Evolutionary conservation across 2,888 invertebrate genomes (phyloP).

Genomic region (Synergus gifuensis): DNA sequence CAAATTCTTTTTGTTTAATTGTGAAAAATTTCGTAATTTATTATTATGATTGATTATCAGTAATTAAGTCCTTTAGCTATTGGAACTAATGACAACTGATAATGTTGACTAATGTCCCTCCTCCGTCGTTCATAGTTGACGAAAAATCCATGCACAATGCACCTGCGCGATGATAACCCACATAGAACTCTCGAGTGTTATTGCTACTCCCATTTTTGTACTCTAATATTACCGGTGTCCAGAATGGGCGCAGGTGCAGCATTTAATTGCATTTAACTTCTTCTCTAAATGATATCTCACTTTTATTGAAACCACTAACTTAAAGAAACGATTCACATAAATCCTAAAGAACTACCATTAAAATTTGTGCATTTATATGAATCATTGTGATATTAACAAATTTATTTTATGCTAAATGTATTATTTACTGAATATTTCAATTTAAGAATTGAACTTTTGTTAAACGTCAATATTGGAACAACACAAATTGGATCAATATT

Average conservation of each 20-base stretch:
- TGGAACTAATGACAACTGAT: background rate
- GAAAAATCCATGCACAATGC: constrained; percentile 37
- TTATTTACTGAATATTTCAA: background rate
- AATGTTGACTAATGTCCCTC: background rate
- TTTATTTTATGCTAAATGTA: background rate
- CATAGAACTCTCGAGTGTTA: background rate
- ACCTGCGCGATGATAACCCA: constrained; percentile 33
- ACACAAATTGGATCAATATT: constrained; percentile 16
- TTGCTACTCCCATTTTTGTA: constrained; percentile 16
- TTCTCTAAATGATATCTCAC: background rate
- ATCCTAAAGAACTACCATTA: background rate
- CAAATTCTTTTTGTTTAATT: too few relatives aligned
- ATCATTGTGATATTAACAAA: background rate
- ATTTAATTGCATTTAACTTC: constrained; percentile 5
- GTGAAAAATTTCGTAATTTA: too few relatives aligned
- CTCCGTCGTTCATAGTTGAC: background rate
- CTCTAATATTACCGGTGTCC: constrained; percentile 7
- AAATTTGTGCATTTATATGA: background rate
- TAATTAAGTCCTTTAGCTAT: background rate
- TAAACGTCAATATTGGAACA: background rate
- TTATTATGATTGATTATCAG: background rate
- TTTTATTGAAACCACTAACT: background rate
- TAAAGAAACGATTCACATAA: background rate
- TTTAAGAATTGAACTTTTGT: background rate
- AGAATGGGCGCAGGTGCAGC: constrained; percentile 20